Conservation (phyloP, 2,113 vertebrate genomes). For the Hypocryptadius cinnamomeus region DNA sequence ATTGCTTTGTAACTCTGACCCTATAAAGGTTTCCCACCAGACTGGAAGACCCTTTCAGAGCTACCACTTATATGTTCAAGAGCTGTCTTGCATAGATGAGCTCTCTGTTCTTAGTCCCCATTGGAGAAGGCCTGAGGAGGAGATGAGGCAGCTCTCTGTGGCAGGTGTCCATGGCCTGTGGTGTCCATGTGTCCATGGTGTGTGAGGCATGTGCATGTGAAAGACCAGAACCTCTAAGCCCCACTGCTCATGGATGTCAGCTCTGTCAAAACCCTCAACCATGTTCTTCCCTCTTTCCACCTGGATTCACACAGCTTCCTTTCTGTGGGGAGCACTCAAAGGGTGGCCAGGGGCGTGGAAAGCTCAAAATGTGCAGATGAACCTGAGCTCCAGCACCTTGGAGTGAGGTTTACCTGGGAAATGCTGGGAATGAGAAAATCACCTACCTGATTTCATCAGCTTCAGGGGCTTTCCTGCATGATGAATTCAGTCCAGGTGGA, state of each 20-base stretch:
- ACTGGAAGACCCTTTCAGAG: not conserved
- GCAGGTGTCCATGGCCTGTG: not conserved
- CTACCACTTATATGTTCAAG: rapidly evolving
- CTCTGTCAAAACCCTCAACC: not conserved
- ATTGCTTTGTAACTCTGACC: not conserved
- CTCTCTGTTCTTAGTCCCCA: not conserved
- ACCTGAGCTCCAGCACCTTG: not conserved
- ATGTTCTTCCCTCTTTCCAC: not conserved
- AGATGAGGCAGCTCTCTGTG: not conserved
- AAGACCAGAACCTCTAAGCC: not conserved
- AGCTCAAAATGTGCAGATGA: not conserved
- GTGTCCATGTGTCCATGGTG: not conserved
- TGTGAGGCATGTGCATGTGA: rapidly evolving
- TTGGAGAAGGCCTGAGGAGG: not conserved
- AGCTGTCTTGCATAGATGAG: not conserved
- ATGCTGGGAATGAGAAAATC: not conserved
- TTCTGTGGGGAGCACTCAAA: not conserved
- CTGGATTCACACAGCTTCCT: not conserved
- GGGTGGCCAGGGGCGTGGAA: not conserved
- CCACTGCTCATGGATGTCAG: not conserved
- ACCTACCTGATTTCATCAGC: not conserved
- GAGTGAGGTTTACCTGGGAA: not conserved
- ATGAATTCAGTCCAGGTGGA: not conserved
- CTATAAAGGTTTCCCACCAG: not conserved
- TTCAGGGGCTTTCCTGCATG: not conserved